Percentiles rank a stretch among this genome's conserved stretches.
These are phyloP conservation scores for Callospermophilus lateralis DNA, from an alignment of 2,113 vertebrate species.

Conservation along the genomic window DNA sequence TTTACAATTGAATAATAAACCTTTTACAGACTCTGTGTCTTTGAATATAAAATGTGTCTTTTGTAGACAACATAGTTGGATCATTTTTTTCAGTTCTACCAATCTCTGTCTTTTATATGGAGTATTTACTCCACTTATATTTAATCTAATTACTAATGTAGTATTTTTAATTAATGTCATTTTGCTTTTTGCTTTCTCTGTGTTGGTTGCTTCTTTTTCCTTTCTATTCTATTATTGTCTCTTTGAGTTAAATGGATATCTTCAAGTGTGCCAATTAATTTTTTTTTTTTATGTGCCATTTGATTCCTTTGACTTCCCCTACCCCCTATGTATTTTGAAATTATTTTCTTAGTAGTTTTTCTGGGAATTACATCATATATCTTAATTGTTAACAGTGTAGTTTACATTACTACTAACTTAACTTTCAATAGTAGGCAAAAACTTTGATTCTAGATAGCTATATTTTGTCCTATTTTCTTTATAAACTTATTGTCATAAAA, in stretches of 20 bases:
- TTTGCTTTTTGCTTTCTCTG: no score
- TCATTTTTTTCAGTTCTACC: no score
- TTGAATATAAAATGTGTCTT: not conserved
- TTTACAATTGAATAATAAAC: no score
- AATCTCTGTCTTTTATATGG: no score
- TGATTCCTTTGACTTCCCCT: not conserved
- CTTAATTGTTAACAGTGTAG: not conserved
- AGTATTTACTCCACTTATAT: no score
- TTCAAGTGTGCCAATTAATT: not conserved
- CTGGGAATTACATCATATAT: not conserved
- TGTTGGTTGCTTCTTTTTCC: not conserved
- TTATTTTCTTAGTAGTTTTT: not conserved
- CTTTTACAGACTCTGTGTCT: no score
- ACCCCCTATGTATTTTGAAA: no score
- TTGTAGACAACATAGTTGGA: not conserved
- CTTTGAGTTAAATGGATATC: not conserved
- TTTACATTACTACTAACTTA: not conserved
- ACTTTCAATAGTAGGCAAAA: not conserved
- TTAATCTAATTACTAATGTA: no score
- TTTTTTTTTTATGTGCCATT: not conserved
- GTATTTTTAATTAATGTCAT: no score
- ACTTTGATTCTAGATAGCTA: not conserved
- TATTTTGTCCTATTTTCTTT: not conserved
- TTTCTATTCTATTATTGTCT: not conserved
- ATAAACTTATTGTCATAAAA: not conserved